phyloP scores from a whole-genome alignment of 2,797 vertebrate species.

The Tangara arthus region DNA sequence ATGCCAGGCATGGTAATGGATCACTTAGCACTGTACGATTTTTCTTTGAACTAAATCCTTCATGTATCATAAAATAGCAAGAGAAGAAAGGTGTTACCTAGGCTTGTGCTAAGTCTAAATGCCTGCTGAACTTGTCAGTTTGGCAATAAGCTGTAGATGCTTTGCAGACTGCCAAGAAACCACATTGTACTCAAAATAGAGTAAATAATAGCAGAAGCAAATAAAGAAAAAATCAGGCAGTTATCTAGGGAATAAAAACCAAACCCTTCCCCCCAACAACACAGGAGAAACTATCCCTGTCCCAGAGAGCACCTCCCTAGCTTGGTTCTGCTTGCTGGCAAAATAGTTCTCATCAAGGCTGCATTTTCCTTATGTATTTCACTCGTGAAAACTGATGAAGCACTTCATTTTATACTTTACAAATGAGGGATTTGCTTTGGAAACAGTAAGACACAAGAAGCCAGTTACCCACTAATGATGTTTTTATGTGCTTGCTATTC shows the following conservation, averaged over 20 bases:
- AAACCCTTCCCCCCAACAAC: neutral
- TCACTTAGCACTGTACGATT: neutral
- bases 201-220: neutral
- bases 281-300: neutral
- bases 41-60: conserved; percentile 33
- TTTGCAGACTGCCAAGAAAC: neutral
- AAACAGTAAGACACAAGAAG: neutral
- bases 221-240: neutral
- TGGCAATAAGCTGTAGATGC: neutral
- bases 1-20: neutral
- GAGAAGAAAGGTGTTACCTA: neutral
- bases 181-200: neutral
- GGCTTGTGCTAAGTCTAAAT: neutral
- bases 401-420: neutral
- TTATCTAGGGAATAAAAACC: neutral
- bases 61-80: neutral
- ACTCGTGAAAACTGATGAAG: neutral
- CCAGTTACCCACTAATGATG: neutral
- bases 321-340: neutral
- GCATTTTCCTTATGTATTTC: neutral
- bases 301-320: neutral
- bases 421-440: neutral
- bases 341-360: neutral
- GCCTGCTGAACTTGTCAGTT: neutral
- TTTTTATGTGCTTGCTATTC: neutral